A percentile compares a stretch with the other conserved stretches of the same genome.
phyloP scores from a whole-genome alignment of 2,113 vertebrate species.

The Capreolus pygargus region DNA sequence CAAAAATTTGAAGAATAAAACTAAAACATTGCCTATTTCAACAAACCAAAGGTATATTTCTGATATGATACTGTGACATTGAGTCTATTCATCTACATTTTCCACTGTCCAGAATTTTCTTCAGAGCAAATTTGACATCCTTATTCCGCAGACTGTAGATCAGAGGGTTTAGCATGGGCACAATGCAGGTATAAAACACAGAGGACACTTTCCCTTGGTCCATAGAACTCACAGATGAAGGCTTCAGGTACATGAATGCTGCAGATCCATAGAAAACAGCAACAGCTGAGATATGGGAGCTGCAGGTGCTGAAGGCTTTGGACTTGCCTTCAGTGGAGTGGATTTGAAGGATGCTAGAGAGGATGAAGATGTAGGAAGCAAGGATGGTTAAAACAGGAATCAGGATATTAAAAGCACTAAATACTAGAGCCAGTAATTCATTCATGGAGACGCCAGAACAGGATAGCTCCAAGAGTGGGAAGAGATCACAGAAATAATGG shows the following conservation, averaged over 20 bases:
- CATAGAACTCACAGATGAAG: neutral
- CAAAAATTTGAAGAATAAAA: neutral
- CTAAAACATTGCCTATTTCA: neutral
- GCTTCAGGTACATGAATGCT: slow-evolving; percentile 34
- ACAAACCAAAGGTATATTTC: neutral
- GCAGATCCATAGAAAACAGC: slow-evolving; percentile 35
- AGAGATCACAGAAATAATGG: slow-evolving; percentile 16
- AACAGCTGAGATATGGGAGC: neutral
- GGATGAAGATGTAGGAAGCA: slow-evolving; percentile 41
- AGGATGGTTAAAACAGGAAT: slow-evolving; percentile 20
- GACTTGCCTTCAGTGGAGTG: neutral
- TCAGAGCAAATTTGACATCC: slow-evolving; percentile 45
- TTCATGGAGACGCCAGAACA: slow-evolving; percentile 6
- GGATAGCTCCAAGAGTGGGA: slow-evolving; percentile 9
- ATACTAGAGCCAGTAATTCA: slow-evolving; percentile 18
- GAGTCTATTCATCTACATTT: neutral
- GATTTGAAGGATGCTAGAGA: neutral
- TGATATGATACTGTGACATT: neutral
- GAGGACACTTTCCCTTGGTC: slow-evolving; percentile 52
- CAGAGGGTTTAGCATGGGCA: slow-evolving; percentile 63
- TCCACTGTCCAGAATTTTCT: neutral
- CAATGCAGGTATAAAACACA: slow-evolving; percentile 26
- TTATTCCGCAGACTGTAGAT: slow-evolving; percentile 62
- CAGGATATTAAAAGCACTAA: slow-evolving; percentile 41
- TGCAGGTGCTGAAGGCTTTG: slow-evolving; percentile 54